Conservation (phyloP, 2,888 invertebrate genomes). For the Odontothrips loti region DNA sequence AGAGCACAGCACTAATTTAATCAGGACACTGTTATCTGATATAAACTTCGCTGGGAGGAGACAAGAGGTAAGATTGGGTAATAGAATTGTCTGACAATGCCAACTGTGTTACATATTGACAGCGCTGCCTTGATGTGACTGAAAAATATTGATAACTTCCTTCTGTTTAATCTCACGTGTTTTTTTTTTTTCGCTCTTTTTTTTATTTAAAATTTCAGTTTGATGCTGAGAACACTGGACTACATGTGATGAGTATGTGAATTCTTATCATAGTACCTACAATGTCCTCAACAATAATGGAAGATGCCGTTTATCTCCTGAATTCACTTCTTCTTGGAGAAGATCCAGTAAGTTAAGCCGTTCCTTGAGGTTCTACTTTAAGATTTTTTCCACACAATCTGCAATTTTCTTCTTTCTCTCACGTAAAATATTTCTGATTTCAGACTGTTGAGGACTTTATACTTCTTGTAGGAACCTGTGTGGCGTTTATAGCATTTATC, state of each 20-base stretch:
- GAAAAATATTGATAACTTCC: too few species aligned
- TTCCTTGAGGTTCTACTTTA: background rate
- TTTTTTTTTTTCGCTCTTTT: too few species aligned
- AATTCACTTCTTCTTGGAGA: constrained; percentile 58
- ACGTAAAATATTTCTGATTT: constrained; percentile 40
- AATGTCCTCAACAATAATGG: constrained; percentile 43
- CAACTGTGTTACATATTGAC: too few species aligned
- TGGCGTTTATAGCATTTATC: constrained; percentile 60
- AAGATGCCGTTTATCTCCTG: constrained; percentile 57
- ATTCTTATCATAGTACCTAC: background rate
- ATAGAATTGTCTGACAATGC: too few species aligned
- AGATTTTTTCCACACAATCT: constrained; percentile 9
- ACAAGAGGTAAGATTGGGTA: too few species aligned
- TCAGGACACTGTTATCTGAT: too few species aligned
- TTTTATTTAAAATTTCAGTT: too few species aligned
- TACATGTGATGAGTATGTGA: background rate
- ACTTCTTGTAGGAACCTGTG: constrained; percentile 56
- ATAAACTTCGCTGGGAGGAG: too few species aligned
- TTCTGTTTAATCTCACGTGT: too few species aligned
- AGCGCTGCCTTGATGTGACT: too few species aligned
- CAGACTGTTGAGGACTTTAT: constrained; percentile 61
- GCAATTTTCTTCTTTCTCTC: constrained; percentile 18
- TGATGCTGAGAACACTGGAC: too few species aligned
- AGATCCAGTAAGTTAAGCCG: constrained; percentile 53
- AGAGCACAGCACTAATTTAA: too few species aligned